phyloP scores from a whole-genome alignment of 2,797 vertebrate species.

The Iguana delicatissima region DNA sequence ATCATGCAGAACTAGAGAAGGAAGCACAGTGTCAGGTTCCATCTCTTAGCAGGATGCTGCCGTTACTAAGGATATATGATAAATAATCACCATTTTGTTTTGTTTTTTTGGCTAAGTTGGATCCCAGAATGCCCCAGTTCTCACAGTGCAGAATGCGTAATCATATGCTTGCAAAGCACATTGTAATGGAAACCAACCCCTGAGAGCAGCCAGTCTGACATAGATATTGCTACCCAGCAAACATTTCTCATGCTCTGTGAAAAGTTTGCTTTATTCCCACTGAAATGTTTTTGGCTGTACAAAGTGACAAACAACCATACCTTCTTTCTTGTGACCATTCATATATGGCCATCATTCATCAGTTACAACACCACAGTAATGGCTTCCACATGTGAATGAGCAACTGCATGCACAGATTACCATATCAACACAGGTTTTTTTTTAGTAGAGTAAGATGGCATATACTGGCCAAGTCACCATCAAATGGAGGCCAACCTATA shows the following conservation, averaged over 20 bases:
- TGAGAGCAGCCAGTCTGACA: slow-evolving; percentile 39
- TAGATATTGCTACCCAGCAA: slow-evolving; percentile 11
- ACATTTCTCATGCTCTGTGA: slow-evolving; percentile 28
- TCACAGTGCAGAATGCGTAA: slow-evolving; percentile 59
- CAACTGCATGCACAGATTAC: too few species aligned
- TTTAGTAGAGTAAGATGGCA: not conserved
- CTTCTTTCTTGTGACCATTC: not conserved
- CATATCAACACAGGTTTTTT: not conserved
- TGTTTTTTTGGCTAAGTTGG: slow-evolving; percentile 65
- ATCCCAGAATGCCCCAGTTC: slow-evolving; percentile 61
- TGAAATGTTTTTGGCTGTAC: slow-evolving; percentile 25
- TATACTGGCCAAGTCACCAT: not conserved
- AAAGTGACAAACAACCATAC: not conserved
- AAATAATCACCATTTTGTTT: slow-evolving; percentile 65
- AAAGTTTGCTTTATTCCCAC: slow-evolving; percentile 38
- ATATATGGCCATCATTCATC: not conserved
- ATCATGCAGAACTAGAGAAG: slow-evolving; percentile 66
- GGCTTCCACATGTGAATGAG: not conserved
- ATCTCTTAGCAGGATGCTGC: slow-evolving; percentile 58
- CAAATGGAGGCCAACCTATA: not conserved
- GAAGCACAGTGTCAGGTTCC: slow-evolving; percentile 51
- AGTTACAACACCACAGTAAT: too few species aligned
- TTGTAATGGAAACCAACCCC: slow-evolving; percentile 57
- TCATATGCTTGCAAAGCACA: slow-evolving; percentile 60
- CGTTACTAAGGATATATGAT: slow-evolving; percentile 70